These are phyloP conservation scores for Sycophaga agraensis DNA, from an alignment of 1,140 invertebrate species.

Conservation along the genomic window DNA sequence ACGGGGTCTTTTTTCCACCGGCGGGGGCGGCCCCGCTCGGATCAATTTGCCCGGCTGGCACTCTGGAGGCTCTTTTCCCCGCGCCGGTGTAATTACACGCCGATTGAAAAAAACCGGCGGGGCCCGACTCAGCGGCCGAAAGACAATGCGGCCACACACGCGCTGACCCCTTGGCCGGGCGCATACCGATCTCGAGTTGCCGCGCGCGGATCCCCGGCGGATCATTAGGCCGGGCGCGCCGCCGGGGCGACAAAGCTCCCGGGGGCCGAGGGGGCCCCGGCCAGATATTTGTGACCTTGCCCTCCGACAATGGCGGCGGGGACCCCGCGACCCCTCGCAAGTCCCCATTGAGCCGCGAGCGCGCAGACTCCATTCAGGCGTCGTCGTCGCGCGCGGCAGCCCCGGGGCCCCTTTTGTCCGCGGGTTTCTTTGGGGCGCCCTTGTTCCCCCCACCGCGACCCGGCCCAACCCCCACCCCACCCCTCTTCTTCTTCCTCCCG, in stretches of 20 bases:
- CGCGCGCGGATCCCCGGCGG: too few species aligned
- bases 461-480: neutral
- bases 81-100: too few species aligned
- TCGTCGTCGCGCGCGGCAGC: conserved; percentile 26
- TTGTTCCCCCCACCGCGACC: neutral
- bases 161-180: too few species aligned
- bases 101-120: too few species aligned
- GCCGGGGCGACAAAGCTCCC: conserved; percentile 29
- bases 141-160: too few species aligned
- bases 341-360: conserved; percentile 43
- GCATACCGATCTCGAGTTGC: too few species aligned
- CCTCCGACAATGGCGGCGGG: conserved; percentile 44
- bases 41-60: too few species aligned
- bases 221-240: too few species aligned
- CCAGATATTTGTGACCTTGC: conserved; percentile 57
- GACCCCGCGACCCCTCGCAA: conserved; percentile 41
- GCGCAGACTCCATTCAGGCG: conserved; percentile 39
- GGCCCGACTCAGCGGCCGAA: too few species aligned
- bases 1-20: too few species aligned
- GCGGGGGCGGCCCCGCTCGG: too few species aligned
- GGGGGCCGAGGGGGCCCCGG: conserved; percentile 34
- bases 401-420: conserved; percentile 46
- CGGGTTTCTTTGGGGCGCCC: conserved; percentile 43
- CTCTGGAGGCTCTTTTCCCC: too few species aligned
- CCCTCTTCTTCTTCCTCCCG: conserved; percentile 25